Base-by-base conservation (phyloP, 2,888 invertebrate genomes). In the Zygothrica quintamaculata region DNA sequence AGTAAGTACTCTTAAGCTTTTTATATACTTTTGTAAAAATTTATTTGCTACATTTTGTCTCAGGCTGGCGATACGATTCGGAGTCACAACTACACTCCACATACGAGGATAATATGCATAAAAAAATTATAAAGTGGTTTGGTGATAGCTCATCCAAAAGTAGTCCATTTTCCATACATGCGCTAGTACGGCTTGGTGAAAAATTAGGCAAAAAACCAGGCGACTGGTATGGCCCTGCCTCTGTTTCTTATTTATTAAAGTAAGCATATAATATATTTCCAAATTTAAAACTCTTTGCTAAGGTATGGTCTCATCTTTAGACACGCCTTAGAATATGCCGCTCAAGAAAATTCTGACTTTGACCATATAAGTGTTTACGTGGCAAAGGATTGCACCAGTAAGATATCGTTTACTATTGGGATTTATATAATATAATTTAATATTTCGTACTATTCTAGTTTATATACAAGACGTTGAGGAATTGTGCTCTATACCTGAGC, bases 141-240 rank as follows among this genome's bases (percentile, higher is more conserved):
- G 96, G 96, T 37, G 98, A 98, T 89, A 94, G 94, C 84, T 94
- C 95, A 39, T 95, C 95, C 11, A 93, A 93, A 34, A 94, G 94
- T 75, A 95, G 95, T 67, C 97, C 97, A 5, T 94, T 98, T 75
- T 97, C 97, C 1, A 94, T 98, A 77, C 98, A 98, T 89, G 93
- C 94, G 48, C 93, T 98, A 88, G 96, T 97, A 1, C 93, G 92
- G 18, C 92, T 96, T 61, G 97, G 97, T 0, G 94, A 95, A 46
- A 92, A 93, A 48, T 92, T 94, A 84, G 97, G 97, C 1, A 97
- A 97, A 90, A 95, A 95, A 84, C 95, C 96, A 12, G 97, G 97
- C 4, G 97, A 97, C 88, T 98, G 97, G 98, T 98, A 97, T 92
- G 97, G 97, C 0, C 97, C 98, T 25, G 95, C 96, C 6, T 96